phyloP scores from a whole-genome alignment of 1,140 invertebrate genomes.

The Drosophila miranda region DNA sequence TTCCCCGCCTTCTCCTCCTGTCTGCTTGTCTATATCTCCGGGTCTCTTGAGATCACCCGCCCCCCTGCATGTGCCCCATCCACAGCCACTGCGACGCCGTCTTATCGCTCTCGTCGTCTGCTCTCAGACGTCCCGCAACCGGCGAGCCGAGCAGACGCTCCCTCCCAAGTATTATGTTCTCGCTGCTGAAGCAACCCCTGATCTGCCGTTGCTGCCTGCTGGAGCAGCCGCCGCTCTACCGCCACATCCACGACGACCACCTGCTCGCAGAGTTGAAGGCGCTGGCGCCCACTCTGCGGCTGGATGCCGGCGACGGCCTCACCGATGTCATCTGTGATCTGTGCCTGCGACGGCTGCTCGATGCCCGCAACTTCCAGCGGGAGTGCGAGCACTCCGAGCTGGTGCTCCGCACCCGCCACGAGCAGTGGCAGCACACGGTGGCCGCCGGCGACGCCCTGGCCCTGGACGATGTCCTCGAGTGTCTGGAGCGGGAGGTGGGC shows the following conservation, averaged over 20 bases:
- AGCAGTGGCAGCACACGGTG: slow-evolving; percentile 56
- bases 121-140: slow-evolving; percentile 59
- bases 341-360: slow-evolving; percentile 55
- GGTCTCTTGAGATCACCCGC: slow-evolving; percentile 2
- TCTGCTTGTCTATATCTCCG: not conserved
- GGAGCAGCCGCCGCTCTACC: slow-evolving; percentile 59
- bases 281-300: slow-evolving; percentile 47
- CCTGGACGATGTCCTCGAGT: slow-evolving; percentile 66
- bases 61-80: slow-evolving; percentile 1
- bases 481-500: slow-evolving; percentile 64
- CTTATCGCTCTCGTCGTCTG: slow-evolving; percentile 28
- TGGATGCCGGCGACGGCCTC: slow-evolving; percentile 54
- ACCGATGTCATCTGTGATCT: slow-evolving; percentile 69
- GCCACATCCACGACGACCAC: slow-evolving; percentile 51
- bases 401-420: slow-evolving; percentile 55
- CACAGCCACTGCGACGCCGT: slow-evolving; percentile 12
- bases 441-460: slow-evolving; percentile 51
- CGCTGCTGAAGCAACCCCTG: slow-evolving; percentile 51
- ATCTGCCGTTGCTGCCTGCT: slow-evolving; percentile 70
- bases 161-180: slow-evolving; percentile 65
- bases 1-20: not conserved
- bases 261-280: slow-evolving; percentile 49
- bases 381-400: slow-evolving; percentile 63
- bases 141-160: slow-evolving; percentile 52
- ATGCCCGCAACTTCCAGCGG: slow-evolving; percentile 60